Conservation (phyloP, 1,140 invertebrate species). For the Eupeodes corollae region DNA sequence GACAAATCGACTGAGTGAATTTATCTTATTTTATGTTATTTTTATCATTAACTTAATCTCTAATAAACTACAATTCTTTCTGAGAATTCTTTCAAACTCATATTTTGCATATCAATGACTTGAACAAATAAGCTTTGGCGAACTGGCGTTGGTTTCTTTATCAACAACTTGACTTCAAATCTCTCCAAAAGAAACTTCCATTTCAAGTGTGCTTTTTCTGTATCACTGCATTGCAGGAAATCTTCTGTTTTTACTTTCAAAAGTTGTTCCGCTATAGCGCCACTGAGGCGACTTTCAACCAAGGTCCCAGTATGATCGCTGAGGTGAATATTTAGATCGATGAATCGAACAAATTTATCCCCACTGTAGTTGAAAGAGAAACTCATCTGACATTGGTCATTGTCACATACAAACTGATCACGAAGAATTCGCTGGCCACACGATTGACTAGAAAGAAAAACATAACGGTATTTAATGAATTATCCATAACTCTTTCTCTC, state of each 20-base stretch:
- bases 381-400: slow-evolving; percentile 17
- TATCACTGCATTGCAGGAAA: slow-evolving; percentile 16
- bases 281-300: slow-evolving; percentile 37
- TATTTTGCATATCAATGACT: slow-evolving; percentile 20
- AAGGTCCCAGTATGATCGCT: slow-evolving; percentile 45
- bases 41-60: not conserved
- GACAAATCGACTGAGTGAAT: not conserved
- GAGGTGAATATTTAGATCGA: slow-evolving; percentile 41
- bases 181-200: slow-evolving; percentile 43
- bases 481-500: not conserved
- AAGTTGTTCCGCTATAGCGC: slow-evolving; percentile 36
- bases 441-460: slow-evolving; percentile 11
- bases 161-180: slow-evolving; percentile 38
- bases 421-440: slow-evolving; percentile 13
- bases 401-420: slow-evolving; percentile 13
- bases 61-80: slow-evolving; percentile 19
- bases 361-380: slow-evolving; percentile 27
- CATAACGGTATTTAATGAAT: not conserved
- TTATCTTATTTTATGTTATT: not conserved
- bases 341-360: slow-evolving; percentile 31
- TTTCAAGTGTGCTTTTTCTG: slow-evolving; percentile 37
- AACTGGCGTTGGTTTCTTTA: slow-evolving; percentile 24
- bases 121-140: slow-evolving; percentile 13
- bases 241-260: slow-evolving; percentile 6
- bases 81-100: slow-evolving; percentile 11